Base-by-base conservation (phyloP, 2,113 vertebrate genomes). In the Fulmarus glacialis region DNA sequence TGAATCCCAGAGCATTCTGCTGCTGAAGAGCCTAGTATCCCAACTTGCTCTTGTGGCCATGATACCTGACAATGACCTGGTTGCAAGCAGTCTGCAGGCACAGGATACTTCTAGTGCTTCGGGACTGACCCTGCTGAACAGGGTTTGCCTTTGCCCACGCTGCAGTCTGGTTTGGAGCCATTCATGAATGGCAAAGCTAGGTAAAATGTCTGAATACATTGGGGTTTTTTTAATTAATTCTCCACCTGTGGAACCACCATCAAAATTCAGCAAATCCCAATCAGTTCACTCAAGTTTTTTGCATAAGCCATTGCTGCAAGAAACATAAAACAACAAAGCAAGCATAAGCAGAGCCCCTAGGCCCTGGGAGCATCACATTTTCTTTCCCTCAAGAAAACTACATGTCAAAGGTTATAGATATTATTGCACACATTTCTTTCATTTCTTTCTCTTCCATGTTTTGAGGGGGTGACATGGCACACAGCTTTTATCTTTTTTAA, bases 311-410 rank as follows among this genome's bases (percentile, higher is more conserved):
- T 24, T 86, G 12, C 16, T 59, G 19, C 4, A 12, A 82, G 80
- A 94, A 84, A 26, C 18, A 63, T 40, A 82, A 90, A 91, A 38
- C 5, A 89, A 16, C 21, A 64, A 56, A 70, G 53, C 12, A 55
- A 56, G 32, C 32, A 38, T 36, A 6, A 67, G 19, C n/a, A 81
- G 38, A 91, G 11, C 8, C 23, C 19, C 15, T 67, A 1, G 4
- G 34, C 12, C 48, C 59, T 85, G 9, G 15, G 24, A 68, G 9
- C 60, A 43, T 77, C 52, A 32, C 18, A 58, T 58, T 73, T 89
- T 95, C 42, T 63, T 93, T 95, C 47, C 63, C 50, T 58, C 71
- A 79, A 72, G 55, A 96, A 96, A 94, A 43, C 11, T 55, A 53
- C 36, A 43, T 38, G 36, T 15, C 85, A 82, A 95, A 94, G 2